These are phyloP conservation scores for Morone chrysops DNA, from an alignment of 2,113 vertebrate species.

Conservation along the genomic window DNA sequence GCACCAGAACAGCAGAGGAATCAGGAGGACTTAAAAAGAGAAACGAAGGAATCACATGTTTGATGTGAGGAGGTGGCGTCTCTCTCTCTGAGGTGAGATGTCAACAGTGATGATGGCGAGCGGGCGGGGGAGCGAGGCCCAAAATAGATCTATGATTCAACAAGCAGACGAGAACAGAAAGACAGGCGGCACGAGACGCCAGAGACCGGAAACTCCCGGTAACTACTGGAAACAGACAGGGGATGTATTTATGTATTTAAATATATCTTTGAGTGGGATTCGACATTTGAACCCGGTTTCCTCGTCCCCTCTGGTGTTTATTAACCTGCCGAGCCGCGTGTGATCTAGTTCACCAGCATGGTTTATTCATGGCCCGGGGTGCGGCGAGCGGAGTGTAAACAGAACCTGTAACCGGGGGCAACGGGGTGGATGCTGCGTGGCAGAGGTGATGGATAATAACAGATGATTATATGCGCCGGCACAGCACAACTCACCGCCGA, in stretches of 20 bases:
- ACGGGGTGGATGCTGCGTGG: not conserved
- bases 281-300: not conserved
- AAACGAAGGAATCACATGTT: not conserved
- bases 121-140: not conserved
- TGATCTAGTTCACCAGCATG: not conserved
- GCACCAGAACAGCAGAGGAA: not conserved
- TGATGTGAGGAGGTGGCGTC: not conserved
- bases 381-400: not conserved
- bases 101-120: not conserved
- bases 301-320: not conserved
- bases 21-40: too few relatives aligned
- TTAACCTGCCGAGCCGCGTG: not conserved
- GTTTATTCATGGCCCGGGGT: conserved; percentile 41
- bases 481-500: not conserved
- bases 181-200: conserved; percentile 7
- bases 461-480: not conserved
- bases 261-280: not conserved
- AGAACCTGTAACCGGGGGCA: not conserved
- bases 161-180: conserved; percentile 14
- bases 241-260: not conserved
- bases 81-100: conserved; percentile 25
- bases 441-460: conserved; percentile 16
- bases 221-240: conserved; percentile 18
- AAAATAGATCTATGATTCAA: conserved; percentile 61
- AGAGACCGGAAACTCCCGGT: not conserved